Evolutionary conservation across 2,113 vertebrate genomes (phyloP), one percentile per base, ranked within the genome.

Genomic region (Gasterosteus nipponicus): DNA sequence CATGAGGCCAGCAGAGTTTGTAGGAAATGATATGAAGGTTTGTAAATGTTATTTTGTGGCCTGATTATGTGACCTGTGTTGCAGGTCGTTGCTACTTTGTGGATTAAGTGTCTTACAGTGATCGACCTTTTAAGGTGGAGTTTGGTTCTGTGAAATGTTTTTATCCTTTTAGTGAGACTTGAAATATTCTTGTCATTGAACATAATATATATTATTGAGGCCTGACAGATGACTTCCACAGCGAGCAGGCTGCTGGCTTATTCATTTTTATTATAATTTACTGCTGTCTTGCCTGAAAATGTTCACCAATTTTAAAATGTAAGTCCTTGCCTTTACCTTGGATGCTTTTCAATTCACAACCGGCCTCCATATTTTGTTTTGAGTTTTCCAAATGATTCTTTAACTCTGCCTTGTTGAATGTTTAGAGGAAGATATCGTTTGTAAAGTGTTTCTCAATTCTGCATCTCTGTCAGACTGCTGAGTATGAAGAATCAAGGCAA

Each of bases 371-470:
- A 31, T 58, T 22, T 44, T 16, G 1, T 54, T 29, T 26, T 82
- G 22, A 62, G 41, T 31, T 22, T 62, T 70, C 47, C 10, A 29
- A n/a, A 41, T 14, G 73, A 47, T 64, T 41, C 78, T 82, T 64
- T 80, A 73, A 79, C 26, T 70, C 72, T 86, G 88, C 87, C 81
- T 88, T 78, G 69, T 82, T 76, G 54, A 10, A 44, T 69, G 75
- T 91, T 87, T 77, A 85, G 86, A 77, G 53, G 16, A 58, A 44
- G 29, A 33, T 35, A 47, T 12, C 6, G 31, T 51, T 65, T 47
- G 57, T 64, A 8, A 57, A 47, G 15, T 49, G 1, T 53, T 53
- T 9, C 42, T 66, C 41, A 49, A 22, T 53, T 69, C 41, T 67
- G 69, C 69, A 59, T 75, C 69, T 63, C 66, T 53, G 73, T 75